These are phyloP conservation scores for Bombycilla garrulus DNA, from an alignment of 2,113 vertebrate genomes.

Conservation along the genomic window DNA sequence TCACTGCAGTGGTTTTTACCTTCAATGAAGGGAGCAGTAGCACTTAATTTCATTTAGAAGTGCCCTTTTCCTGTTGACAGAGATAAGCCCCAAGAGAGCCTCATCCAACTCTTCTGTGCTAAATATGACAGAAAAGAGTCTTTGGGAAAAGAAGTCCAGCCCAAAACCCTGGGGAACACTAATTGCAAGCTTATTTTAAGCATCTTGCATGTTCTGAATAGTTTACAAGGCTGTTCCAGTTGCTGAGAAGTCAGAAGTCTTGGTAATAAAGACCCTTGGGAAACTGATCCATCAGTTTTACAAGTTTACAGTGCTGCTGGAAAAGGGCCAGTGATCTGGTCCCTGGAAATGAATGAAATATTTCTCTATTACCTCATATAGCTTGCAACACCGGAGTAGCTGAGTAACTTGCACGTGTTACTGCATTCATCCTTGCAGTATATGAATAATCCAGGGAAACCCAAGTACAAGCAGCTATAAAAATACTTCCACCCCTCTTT, in stretches of 20 bases:
- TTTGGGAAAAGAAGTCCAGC: neutral
- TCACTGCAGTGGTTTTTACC: neutral
- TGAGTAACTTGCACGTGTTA: neutral
- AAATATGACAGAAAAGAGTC: neutral
- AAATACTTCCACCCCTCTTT: neutral
- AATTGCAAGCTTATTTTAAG: constrained; percentile 37
- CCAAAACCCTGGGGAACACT: neutral
- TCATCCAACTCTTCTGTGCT: neutral
- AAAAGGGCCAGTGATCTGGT: neutral
- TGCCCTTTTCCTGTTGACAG: neutral
- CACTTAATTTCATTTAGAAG: neutral
- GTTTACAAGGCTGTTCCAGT: constrained; percentile 3
- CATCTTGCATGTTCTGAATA: neutral
- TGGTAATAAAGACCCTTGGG: constrained; percentile 22
- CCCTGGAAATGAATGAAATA: constrained; percentile 47
- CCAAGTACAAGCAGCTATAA: neutral
- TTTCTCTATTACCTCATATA: constrained; percentile 44
- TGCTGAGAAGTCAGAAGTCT: constrained; percentile 39
- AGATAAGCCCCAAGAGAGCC: neutral
- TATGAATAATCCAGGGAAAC: neutral
- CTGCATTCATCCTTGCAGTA: neutral
- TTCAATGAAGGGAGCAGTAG: neutral
- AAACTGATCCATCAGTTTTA: constrained; percentile 46
- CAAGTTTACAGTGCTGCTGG: constrained; percentile 25
- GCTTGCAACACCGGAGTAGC: neutral